Conservation (phyloP, 2,797 vertebrate genomes). For the Cercopithecus diana region DNA sequence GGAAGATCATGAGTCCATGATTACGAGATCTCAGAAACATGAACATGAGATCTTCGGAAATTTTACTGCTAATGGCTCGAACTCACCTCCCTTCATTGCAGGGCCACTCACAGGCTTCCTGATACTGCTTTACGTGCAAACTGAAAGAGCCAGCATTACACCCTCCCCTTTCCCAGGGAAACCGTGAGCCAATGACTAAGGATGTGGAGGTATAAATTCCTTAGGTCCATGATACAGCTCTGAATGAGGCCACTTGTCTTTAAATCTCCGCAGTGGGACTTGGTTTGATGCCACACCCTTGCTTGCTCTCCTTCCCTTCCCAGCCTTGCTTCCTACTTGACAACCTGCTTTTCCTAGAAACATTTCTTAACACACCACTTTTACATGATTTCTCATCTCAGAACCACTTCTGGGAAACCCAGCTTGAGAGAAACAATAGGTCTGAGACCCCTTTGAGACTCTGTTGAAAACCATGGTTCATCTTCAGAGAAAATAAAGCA, state of each 20-base stretch:
- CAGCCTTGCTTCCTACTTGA: neutral
- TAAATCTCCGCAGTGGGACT: neutral
- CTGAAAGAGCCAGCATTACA: neutral
- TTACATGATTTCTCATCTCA: neutral
- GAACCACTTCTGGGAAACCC: neutral
- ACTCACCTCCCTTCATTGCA: neutral
- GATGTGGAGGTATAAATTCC: neutral
- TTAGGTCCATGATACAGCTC: neutral
- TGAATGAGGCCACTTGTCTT: neutral
- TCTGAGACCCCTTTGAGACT: neutral
- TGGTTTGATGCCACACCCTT: neutral
- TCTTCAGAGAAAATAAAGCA: neutral
- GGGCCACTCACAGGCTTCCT: neutral
- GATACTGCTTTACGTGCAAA: neutral
- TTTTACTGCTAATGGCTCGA: neutral
- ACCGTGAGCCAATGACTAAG: neutral
- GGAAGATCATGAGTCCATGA: neutral
- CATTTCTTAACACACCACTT: neutral
- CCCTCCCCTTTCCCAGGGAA: neutral
- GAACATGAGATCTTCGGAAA: neutral
- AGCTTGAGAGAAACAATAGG: neutral
- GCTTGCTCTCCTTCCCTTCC: neutral
- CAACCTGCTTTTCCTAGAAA: neutral
- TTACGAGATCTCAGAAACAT: neutral
- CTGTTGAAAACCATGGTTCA: neutral